These are phyloP conservation scores for Hyposoter dolosus DNA, from an alignment of 2,888 invertebrate genomes.

Conservation along the genomic window DNA sequence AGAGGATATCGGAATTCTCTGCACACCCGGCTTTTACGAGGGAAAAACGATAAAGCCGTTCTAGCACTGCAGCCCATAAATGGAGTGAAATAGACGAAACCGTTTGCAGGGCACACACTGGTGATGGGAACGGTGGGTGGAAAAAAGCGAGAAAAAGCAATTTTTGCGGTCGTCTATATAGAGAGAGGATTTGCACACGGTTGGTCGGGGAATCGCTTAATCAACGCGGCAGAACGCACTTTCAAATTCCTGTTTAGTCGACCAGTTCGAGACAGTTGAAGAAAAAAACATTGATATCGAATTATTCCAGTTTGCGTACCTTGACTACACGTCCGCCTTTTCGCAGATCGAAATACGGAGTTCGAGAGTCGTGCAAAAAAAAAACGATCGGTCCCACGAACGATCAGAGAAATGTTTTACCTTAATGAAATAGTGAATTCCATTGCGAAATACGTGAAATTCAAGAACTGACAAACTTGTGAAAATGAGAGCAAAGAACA, in stretches of 20 bases:
- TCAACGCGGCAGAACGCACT: conserved; percentile 41
- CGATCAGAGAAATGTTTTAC: neutral
- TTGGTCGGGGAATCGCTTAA: conserved; percentile 27
- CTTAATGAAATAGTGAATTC: neutral
- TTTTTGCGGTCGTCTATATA: conserved; percentile 47
- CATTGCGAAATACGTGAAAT: neutral
- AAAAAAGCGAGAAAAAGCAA: conserved; percentile 41
- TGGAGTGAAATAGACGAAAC: conserved; percentile 53
- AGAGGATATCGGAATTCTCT: conserved; percentile 39
- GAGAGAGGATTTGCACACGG: conserved; percentile 11
- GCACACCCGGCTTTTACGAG: conserved; percentile 59
- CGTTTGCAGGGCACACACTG: conserved; percentile 12
- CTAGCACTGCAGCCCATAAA: conserved; percentile 39
- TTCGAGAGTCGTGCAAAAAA: neutral
- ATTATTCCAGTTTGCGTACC: conserved; percentile 4
- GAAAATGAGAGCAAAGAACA: neutral
- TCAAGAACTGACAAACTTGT: neutral
- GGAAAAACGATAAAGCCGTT: conserved; percentile 58
- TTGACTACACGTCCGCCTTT: neutral
- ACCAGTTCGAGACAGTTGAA: conserved; percentile 12
- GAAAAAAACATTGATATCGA: neutral
- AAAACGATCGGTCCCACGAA: neutral
- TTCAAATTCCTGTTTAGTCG: conserved; percentile 16
- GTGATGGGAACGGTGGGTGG: neutral
- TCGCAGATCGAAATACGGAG: neutral